Evolutionary conservation across 2,797 vertebrate genomes (phyloP).

Genomic region (Mustela erminea): DNA sequence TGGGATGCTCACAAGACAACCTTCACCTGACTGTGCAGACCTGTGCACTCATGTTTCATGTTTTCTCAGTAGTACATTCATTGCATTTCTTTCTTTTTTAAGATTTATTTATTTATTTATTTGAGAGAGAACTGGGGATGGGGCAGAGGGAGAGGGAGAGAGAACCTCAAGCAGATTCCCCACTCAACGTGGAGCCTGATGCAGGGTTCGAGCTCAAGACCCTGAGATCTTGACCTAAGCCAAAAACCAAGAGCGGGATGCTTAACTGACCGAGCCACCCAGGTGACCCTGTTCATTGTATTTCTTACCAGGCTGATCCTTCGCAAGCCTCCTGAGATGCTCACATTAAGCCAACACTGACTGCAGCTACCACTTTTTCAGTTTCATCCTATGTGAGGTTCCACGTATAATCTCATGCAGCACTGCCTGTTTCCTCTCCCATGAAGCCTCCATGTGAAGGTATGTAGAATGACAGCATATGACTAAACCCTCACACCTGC

Average conservation of each 20-base stretch:
- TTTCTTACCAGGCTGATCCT: not conserved
- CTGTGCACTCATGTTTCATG: not conserved
- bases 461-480: not conserved
- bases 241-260: not conserved
- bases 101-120: not conserved
- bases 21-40: not conserved
- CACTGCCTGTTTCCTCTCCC: not conserved
- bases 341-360: not conserved
- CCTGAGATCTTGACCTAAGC: not conserved
- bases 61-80: not conserved
- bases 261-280: not conserved
- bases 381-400: not conserved
- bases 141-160: not conserved
- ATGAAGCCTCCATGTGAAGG: not conserved
- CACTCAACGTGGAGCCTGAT: accelerated
- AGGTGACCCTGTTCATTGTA: not conserved
- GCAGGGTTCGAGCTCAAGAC: not conserved
- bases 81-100: not conserved
- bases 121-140: not conserved
- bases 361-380: not conserved
- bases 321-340: not conserved
- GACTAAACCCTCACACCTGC: not conserved
- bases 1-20: not conserved
- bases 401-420: not conserved
- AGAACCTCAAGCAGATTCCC: not conserved